Conservation (phyloP, 2,888 invertebrate genomes). For the Gibbula magus region DNA sequence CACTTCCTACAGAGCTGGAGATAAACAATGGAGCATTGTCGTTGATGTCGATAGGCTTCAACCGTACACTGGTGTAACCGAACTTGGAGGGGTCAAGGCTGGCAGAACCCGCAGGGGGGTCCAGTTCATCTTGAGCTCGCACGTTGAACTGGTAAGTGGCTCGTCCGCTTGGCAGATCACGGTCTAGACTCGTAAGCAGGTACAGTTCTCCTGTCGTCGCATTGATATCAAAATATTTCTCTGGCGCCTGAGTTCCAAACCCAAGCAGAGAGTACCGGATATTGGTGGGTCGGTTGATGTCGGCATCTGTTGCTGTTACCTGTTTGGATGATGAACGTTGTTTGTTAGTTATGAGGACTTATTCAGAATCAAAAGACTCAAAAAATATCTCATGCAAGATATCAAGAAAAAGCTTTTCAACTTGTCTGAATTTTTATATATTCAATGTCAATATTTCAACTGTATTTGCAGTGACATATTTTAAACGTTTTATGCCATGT, state of each 20-base stretch:
- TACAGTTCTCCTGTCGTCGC: conserved; percentile 96
- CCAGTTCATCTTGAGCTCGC: conserved; percentile 71
- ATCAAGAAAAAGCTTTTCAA: too few species aligned
- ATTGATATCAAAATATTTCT: conserved; percentile 90
- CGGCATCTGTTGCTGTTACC: conserved; percentile 97
- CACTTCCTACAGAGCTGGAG: conserved; percentile 78
- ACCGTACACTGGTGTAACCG: conserved; percentile 97
- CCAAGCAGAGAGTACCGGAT: conserved; percentile 84
- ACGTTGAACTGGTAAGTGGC: conserved; percentile 78
- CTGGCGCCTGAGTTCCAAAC: conserved; percentile 47
- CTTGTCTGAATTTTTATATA: too few species aligned
- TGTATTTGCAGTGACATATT: too few species aligned
- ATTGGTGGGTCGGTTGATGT: conserved; percentile 94
- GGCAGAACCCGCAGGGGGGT: conserved; percentile 39
- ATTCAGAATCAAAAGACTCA: too few species aligned
- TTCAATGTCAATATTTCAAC: too few species aligned
- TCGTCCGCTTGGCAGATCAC: conserved; percentile 96
- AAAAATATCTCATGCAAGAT: too few species aligned
- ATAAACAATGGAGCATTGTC: conserved; percentile 96
- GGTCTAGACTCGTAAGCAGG: conserved; percentile 92
- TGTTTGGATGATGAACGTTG: conserved; percentile 75
- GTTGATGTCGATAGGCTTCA: conserved; percentile 96
- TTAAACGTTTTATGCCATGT: too few species aligned
- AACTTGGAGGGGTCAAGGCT: conserved; percentile 79
- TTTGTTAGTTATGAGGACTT: too few species aligned